phyloP scores from a whole-genome alignment of 23 tunicate species.

The Corella eumyota region DNA sequence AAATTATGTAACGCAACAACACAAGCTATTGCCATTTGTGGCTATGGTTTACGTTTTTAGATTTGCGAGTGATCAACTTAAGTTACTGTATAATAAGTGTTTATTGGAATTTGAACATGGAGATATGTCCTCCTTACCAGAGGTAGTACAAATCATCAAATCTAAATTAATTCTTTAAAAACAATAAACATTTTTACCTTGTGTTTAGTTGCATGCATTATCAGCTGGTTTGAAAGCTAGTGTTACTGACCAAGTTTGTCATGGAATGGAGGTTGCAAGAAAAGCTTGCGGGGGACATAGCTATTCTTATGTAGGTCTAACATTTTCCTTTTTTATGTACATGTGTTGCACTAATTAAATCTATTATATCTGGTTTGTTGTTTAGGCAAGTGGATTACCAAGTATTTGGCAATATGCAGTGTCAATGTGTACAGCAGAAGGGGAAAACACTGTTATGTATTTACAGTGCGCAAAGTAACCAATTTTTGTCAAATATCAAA shows the following conservation, averaged over 20 bases:
- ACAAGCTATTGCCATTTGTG: constrained; percentile 53
- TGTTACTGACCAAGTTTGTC: constrained; percentile 31
- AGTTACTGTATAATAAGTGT: constrained; percentile 2
- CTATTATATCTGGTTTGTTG: too few relatives aligned
- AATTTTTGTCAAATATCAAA: background rate
- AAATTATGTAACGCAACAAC: constrained; percentile 69
- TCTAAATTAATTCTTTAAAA: background rate
- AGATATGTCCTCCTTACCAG: constrained; percentile 25
- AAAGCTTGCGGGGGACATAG: constrained; percentile 91
- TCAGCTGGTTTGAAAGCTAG: constrained; percentile 72
- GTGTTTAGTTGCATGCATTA: constrained; percentile 8
- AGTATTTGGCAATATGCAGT: constrained; percentile 7
- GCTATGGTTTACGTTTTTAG: constrained; percentile 57
- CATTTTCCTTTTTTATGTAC: background rate
- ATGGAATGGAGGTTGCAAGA: constrained; percentile 41
- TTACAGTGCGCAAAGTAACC: constrained; percentile 74
- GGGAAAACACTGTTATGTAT: constrained; percentile 79
- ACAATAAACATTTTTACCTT: background rate
- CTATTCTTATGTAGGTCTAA: constrained; percentile 33
- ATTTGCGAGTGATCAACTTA: constrained; percentile 18
- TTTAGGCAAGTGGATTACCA: constrained; percentile 81
- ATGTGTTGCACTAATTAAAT: too few relatives aligned
- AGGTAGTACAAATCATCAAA: constrained; percentile 17
- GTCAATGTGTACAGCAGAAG: constrained; percentile 74
- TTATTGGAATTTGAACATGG: constrained; percentile 19